phyloP scores from a whole-genome alignment of 2,888 invertebrate species.

The Pinctada fucata region DNA sequence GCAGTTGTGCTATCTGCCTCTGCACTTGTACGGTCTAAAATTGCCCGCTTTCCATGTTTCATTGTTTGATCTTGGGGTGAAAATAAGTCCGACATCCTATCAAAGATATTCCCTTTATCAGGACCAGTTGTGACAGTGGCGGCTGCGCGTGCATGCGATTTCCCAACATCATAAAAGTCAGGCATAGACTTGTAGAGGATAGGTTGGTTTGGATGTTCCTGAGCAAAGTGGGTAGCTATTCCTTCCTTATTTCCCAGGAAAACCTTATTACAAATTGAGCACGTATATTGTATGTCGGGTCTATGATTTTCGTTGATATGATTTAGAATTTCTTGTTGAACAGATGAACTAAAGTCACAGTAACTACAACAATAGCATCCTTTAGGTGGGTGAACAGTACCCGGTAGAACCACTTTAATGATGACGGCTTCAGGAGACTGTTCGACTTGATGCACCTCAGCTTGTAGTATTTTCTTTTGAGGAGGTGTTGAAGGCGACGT shows the following conservation, averaged over 20 bases:
- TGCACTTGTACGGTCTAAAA: slow-evolving; percentile 52
- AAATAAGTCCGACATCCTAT: slow-evolving; percentile 54
- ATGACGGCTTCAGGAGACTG: slow-evolving; percentile 37
- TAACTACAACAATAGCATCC: slow-evolving; percentile 58
- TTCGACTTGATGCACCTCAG: slow-evolving; percentile 16
- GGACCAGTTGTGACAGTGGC: slow-evolving; percentile 27
- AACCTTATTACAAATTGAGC: slow-evolving; percentile 59
- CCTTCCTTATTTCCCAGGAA: slow-evolving; percentile 48
- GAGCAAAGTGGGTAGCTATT: slow-evolving; percentile 54
- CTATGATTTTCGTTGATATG: slow-evolving; percentile 54
- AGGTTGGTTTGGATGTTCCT: slow-evolving; percentile 57
- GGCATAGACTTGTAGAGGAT: slow-evolving; percentile 57
- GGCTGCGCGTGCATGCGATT: slow-evolving; percentile 32
- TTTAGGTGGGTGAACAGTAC: slow-evolving; percentile 23
- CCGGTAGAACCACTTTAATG: slow-evolving; percentile 39
- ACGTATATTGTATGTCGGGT: slow-evolving; percentile 56
- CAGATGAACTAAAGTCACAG: slow-evolving; percentile 56
- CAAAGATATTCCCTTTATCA: slow-evolving; percentile 57
- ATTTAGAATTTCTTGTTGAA: slow-evolving; percentile 52
- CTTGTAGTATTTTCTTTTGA: slow-evolving; percentile 12
- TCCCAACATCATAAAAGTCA: slow-evolving; percentile 54
- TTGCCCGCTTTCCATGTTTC: slow-evolving; percentile 20
- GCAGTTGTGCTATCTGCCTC: slow-evolving; percentile 65
- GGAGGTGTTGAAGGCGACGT: slow-evolving; percentile 13
- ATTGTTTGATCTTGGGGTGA: slow-evolving; percentile 19